Evolutionary conservation across 1,140 invertebrate genomes (phyloP).

Genomic region (Drosophila baimaii): DNA sequence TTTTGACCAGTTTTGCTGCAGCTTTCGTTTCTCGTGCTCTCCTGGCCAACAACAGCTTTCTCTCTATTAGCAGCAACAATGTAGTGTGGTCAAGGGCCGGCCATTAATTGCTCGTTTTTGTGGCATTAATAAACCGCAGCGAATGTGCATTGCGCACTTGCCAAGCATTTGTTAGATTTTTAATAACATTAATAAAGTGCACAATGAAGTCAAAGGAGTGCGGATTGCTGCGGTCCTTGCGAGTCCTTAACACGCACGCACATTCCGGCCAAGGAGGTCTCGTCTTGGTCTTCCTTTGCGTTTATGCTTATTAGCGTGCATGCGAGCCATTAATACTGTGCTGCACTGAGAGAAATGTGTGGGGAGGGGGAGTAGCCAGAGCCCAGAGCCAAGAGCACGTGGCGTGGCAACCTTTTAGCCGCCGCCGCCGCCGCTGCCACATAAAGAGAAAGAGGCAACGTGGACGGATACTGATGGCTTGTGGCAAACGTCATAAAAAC

Average conservation of each 20-base stretch:
- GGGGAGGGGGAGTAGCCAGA: no score
- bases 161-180: conserved; percentile 76
- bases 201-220: conserved; percentile 73
- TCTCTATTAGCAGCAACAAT: conserved; percentile 34
- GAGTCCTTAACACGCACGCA: conserved; percentile 56
- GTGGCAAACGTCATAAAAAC: conserved; percentile 75
- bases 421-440: conserved; percentile 57
- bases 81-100: conserved; percentile 26
- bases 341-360: conserved; percentile 34
- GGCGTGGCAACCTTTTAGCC: conserved; percentile 70
- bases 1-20: conserved; percentile 9
- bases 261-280: conserved; percentile 10
- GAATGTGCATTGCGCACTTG: conserved; percentile 46
- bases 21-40: not conserved
- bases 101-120: conserved; percentile 39
- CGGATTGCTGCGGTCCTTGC: conserved; percentile 16
- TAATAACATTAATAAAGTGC: conserved; percentile 82
- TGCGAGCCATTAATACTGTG: conserved; percentile 72
- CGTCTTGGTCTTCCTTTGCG: conserved; percentile 46
- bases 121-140: conserved; percentile 64
- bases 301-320: conserved; percentile 82
- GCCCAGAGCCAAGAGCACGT: not conserved
- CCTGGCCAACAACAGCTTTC: not conserved
- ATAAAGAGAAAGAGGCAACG: conserved; percentile 62
- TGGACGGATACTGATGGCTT: conserved; percentile 67